Percentiles rank a stretch among this genome's conserved stretches.
Conservation (phyloP, 2,888 invertebrate species). For the Acrobasis suavella region DNA sequence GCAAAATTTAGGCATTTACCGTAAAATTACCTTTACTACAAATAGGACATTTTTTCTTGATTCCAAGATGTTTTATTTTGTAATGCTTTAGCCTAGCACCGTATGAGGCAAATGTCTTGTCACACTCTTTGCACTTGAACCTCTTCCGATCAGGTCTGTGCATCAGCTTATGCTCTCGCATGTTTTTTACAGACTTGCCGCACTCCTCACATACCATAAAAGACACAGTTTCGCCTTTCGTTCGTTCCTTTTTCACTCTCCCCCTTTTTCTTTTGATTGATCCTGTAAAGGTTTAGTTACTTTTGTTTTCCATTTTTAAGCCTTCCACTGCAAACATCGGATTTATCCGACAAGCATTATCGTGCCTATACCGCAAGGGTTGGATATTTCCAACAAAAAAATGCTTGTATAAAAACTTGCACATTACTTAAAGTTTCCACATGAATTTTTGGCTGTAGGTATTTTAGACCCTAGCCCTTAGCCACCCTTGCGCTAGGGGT, state of each 20-base stretch:
- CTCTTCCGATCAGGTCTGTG: slow-evolving; percentile 51
- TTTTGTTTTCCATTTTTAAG: not conserved
- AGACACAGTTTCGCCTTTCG: slow-evolving; percentile 26
- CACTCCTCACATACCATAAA: slow-evolving; percentile 64
- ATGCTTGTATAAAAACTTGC: too few relatives aligned
- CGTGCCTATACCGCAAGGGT: too few relatives aligned
- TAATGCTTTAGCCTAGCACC: slow-evolving; percentile 56
- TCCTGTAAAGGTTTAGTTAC: slow-evolving; percentile 31
- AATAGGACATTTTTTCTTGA: slow-evolving; percentile 59
- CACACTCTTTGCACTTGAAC: slow-evolving; percentile 56
- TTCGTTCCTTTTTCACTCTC: slow-evolving; percentile 30
- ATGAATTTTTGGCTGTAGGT: too few relatives aligned
- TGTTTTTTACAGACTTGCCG: slow-evolving; percentile 57
- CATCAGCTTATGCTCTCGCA: slow-evolving; percentile 50
- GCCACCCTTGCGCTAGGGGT: too few relatives aligned
- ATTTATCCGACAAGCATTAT: too few relatives aligned
- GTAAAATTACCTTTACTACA: slow-evolving; percentile 62
- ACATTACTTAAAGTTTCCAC: too few relatives aligned
- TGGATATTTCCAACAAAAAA: too few relatives aligned
- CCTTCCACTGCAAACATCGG: too few relatives aligned
- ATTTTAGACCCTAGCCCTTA: too few relatives aligned
- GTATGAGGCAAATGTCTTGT: slow-evolving; percentile 51
- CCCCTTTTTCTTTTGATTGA: slow-evolving; percentile 35
- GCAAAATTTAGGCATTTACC: too few relatives aligned
- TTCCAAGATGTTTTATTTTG: slow-evolving; percentile 59